Evolutionary conservation across 2,888 invertebrate genomes (phyloP).

Genomic region (Sphinx pinastri): DNA sequence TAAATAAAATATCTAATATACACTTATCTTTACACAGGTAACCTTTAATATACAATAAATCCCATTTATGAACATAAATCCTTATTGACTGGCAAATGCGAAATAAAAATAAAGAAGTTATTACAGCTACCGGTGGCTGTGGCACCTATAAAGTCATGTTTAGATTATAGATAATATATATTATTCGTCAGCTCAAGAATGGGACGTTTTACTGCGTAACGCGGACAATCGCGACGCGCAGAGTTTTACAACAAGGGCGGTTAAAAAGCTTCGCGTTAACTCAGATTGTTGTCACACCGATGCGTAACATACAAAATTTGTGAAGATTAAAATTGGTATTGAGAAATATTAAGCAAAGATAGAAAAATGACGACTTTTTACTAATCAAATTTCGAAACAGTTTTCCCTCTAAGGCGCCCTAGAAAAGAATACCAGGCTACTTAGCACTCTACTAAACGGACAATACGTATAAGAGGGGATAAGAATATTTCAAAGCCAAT

Average conservation of each 20-base stretch:
- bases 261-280: conserved; percentile 76
- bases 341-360: too few species aligned
- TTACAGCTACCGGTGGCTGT: conserved; percentile 34
- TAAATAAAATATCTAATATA: too few species aligned
- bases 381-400: too few species aligned
- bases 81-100: conserved; percentile 22
- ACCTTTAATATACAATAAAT: neutral
- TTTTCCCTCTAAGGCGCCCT: too few species aligned
- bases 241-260: conserved; percentile 78
- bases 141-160: conserved; percentile 54
- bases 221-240: conserved; percentile 76
- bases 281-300: conserved; percentile 55
- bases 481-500: too few species aligned
- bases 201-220: conserved; percentile 79
- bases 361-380: too few species aligned
- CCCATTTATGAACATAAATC: conserved; percentile 11
- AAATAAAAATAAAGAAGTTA: conserved; percentile 31
- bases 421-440: too few species aligned
- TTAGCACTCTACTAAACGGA: too few species aligned
- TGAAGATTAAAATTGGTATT: too few species aligned
- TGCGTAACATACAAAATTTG: conserved; percentile 30
- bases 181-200: conserved; percentile 69
- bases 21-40: neutral
- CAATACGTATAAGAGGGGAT: too few species aligned
- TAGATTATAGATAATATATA: conserved; percentile 69